These are phyloP conservation scores for Unio delphinus DNA, from an alignment of 2,888 invertebrate genomes.

Conservation along the genomic window DNA sequence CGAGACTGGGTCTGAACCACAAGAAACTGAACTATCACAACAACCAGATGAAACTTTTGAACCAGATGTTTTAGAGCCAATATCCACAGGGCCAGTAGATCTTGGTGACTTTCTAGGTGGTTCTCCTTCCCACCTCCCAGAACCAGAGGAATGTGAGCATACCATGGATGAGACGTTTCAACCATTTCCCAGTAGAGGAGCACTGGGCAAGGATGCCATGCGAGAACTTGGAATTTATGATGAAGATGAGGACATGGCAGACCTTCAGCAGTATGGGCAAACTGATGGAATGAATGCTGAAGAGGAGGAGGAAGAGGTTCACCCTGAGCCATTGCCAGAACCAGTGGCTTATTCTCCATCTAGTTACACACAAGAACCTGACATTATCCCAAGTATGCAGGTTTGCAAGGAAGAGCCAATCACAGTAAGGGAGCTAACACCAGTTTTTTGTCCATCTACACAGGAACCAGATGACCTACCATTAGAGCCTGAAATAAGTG, in stretches of 20 bases:
- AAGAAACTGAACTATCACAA: constrained; percentile 15
- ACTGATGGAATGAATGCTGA: constrained; percentile 17
- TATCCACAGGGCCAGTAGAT: constrained; percentile 11
- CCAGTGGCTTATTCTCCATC: constrained; percentile 49
- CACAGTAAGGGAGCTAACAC: constrained; percentile 5
- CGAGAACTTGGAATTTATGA: constrained; percentile 58
- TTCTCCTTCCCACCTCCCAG: constrained; percentile 9
- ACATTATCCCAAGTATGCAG: constrained; percentile 37
- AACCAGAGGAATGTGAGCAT: constrained; percentile 13
- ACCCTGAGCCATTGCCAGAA: constrained; percentile 60
- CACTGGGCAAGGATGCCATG: constrained; percentile 30
- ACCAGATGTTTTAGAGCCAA: constrained; percentile 9
- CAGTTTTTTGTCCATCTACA: constrained; percentile 8
- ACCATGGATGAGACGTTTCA: constrained; percentile 7
- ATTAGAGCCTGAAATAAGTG: constrained; percentile 22
- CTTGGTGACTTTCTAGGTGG: constrained; percentile 12
- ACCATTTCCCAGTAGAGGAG: constrained; percentile 3
- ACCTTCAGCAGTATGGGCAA: constrained; percentile 30
- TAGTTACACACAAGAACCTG: constrained; percentile 44
- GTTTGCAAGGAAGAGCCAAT: constrained; percentile 21
- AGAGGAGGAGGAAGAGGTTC: constrained; percentile 47
- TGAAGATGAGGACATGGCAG: constrained; percentile 46
- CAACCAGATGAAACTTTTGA: constrained; percentile 18
- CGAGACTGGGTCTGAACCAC: constrained; percentile 19
- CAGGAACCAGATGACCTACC: constrained; percentile 30